phyloP scores from a whole-genome alignment of 2,797 vertebrate species.

The Poecilia wingei region DNA sequence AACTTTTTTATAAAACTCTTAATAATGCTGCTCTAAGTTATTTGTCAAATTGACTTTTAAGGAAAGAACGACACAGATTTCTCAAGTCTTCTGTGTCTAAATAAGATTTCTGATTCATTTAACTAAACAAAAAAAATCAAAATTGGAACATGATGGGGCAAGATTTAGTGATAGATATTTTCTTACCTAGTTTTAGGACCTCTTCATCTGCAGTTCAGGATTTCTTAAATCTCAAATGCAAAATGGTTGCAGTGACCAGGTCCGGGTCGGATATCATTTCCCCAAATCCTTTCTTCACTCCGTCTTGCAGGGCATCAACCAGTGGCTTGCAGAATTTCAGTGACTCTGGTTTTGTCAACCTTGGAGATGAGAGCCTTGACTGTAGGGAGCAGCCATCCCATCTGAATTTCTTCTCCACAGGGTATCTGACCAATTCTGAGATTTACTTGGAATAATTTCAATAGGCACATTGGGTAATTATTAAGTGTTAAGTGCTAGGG shows the following conservation, averaged over 20 bases:
- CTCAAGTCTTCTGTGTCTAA: not conserved
- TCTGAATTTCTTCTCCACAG: not conserved
- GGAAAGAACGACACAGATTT: not conserved
- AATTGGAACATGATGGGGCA: not conserved
- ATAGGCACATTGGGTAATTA: not conserved
- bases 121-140: not conserved
- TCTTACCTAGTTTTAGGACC: too few species aligned
- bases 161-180: not conserved
- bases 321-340: not conserved
- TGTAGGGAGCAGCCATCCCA: not conserved
- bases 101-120: not conserved
- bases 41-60: not conserved
- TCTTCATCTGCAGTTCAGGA: too few species aligned
- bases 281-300: not conserved
- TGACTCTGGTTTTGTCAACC: not conserved
- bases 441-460: not conserved
- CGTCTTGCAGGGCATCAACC: not conserved
- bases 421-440: not conserved
- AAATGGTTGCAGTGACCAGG: not conserved
- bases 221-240: too few species aligned
- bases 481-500: not conserved
- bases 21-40: not conserved
- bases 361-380: not conserved
- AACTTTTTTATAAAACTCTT: not conserved
- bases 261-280: slow-evolving; percentile 1